Base-by-base conservation (phyloP, 2,797 vertebrate genomes). In the Anisognathus igniventris region DNA sequence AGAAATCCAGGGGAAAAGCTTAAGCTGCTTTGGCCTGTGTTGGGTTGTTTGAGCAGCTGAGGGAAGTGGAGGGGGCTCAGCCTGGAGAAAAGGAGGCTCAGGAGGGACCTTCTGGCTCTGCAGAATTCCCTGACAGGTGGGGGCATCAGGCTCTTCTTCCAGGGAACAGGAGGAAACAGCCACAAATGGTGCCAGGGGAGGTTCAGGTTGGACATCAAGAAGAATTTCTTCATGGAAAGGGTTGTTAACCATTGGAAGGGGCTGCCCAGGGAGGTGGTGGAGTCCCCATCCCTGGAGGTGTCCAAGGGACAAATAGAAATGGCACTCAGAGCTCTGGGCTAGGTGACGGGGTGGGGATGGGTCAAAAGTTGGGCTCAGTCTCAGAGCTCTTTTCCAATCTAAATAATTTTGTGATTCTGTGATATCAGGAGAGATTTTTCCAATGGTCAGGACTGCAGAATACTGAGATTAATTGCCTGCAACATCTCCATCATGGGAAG, bases 101-200 rank as follows among this genome's bases (percentile, higher is more conserved):
- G 19, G 12, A 3, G 14, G 27, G 1, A 47, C 2, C 3, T 58
- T 23, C 5, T 65, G 19, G 19, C 9, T n/a, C 60, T 60, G 2
- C 31, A 65, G 1, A 77, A 21, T 4, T 57, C 14, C 39, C 40
- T 40, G 73, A 28, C 5, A n/a, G 22, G 53, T 47, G 23, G 6
- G 11, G 3, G 0, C 14, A 5, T 65, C 22, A 3, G 45, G 9
- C 22, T 66, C 45, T 84, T 35, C 31, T 72, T 1, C 56, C 25
- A 24, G 19, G 30, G 23, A 47, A 37, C 1, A 4, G 33, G 30
- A 40, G 30, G 33, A 58, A 47, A 35, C 0, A 0, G 4, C 51
- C 40, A 28, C 31, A 37, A 9, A 3, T 3, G 8, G 5, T n/a
- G 10, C 33, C 45, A 60, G 9, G 12, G 3, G 27, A 42, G 6